These are phyloP conservation scores for Scotopteryx bipunctaria DNA, from an alignment of 2,888 invertebrate genomes.

Conservation along the genomic window DNA sequence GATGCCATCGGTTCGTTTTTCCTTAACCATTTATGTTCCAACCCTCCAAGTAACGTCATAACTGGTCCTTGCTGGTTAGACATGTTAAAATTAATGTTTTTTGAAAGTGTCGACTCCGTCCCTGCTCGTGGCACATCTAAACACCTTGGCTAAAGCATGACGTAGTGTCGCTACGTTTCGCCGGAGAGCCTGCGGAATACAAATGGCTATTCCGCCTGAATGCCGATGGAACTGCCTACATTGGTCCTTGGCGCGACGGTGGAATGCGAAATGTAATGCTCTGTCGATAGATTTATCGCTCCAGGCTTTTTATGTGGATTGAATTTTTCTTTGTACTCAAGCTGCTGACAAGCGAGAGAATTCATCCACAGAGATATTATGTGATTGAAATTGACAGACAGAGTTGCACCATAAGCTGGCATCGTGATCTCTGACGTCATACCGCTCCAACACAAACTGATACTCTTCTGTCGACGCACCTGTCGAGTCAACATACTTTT, in stretches of 20 bases:
- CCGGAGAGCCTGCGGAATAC: constrained; percentile 61
- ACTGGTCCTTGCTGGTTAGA: neutral
- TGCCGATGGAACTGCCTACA: constrained; percentile 55
- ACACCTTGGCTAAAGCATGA: constrained; percentile 71
- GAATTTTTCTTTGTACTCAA: constrained; percentile 25
- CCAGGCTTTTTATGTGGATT: constrained; percentile 44
- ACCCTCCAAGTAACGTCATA: neutral
- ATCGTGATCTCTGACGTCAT: constrained; percentile 32
- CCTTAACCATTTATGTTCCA: constrained; percentile 13
- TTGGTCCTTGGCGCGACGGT: constrained; percentile 46
- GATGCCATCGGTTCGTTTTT: constrained; percentile 19
- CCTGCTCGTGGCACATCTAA: constrained; percentile 54
- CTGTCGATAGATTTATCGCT: constrained; percentile 55
- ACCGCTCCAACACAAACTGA: constrained; percentile 19
- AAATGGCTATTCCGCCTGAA: constrained; percentile 52
- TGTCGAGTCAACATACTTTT: constrained; percentile 10
- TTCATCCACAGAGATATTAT: too few relatives aligned
- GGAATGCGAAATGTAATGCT: constrained; percentile 41
- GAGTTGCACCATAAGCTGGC: constrained; percentile 28
- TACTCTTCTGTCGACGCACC: constrained; percentile 14
- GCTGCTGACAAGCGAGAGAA: too few relatives aligned
- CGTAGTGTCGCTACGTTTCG: constrained; percentile 71
- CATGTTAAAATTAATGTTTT: too few relatives aligned
- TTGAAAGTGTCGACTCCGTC: constrained; percentile 49
- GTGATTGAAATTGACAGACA: too few relatives aligned